Conservation (phyloP, 1,140 invertebrate genomes). For the Anastrepha ludens region DNA sequence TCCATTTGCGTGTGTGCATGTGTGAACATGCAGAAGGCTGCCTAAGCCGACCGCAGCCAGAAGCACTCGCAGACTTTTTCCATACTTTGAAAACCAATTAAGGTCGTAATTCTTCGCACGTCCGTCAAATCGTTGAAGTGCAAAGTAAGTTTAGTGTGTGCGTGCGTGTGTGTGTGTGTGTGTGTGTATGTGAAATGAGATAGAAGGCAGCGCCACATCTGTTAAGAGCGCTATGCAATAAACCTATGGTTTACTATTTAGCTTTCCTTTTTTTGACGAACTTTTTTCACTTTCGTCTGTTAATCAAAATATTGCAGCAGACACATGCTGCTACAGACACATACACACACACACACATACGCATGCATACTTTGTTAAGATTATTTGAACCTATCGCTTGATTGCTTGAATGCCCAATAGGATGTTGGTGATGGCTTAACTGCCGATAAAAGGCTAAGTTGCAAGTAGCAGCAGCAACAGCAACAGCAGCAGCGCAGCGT, state of each 20-base stretch:
- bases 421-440: not conserved
- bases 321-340: too few relatives aligned
- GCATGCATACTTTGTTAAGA: not conserved
- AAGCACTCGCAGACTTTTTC: not conserved
- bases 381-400: not conserved
- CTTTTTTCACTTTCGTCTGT: slow-evolving; percentile 12
- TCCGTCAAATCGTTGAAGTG: slow-evolving; percentile 12
- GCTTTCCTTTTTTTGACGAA: not conserved
- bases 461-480: not conserved
- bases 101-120: slow-evolving; percentile 52
- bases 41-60: not conserved
- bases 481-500: not conserved
- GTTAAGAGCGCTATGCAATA: too few relatives aligned
- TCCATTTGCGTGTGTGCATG: not conserved
- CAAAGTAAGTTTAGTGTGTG: not conserved
- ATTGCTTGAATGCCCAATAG: not conserved
- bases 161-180: not conserved
- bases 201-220: not conserved
- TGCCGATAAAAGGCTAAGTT: not conserved
- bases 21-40: not conserved
- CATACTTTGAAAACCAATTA: slow-evolving; percentile 50
- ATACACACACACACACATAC: not conserved
- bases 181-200: not conserved
- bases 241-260: not conserved
- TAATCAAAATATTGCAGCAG: slow-evolving; percentile 22